A percentile compares a stretch with the other conserved stretches of the same genome.
These are phyloP conservation scores for Macrostomum lignano DNA, from an alignment of 1,140 invertebrate species.

Conservation along the genomic window DNA sequence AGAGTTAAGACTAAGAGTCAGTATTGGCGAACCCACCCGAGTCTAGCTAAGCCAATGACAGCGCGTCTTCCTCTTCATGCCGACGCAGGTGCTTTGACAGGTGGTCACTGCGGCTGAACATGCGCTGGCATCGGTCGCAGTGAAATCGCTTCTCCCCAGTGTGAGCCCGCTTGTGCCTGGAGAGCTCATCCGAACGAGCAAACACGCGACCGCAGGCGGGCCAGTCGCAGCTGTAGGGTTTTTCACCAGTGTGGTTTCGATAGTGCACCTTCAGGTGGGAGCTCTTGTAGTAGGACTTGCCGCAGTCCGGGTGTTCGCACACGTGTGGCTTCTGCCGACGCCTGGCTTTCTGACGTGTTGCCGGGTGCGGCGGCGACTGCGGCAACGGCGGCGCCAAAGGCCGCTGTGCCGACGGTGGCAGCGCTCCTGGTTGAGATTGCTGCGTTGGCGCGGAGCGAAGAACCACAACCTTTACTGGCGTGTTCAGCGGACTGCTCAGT, in stretches of 20 bases:
- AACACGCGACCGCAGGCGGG: constrained; percentile 47
- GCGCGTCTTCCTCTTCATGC: too few relatives aligned
- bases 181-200: constrained; percentile 60
- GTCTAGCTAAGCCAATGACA: too few relatives aligned
- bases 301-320: constrained; percentile 36
- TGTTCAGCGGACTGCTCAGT: too few relatives aligned
- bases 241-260: constrained; percentile 49
- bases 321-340: constrained; percentile 5
- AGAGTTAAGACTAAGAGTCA: too few relatives aligned
- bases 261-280: constrained; percentile 79
- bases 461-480: too few relatives aligned
- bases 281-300: constrained; percentile 84
- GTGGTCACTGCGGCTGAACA: constrained; percentile 38
- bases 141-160: constrained; percentile 49
- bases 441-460: too few relatives aligned
- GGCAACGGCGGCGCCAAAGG: too few relatives aligned
- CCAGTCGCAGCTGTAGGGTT: constrained; percentile 14
- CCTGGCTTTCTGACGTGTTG: too few relatives aligned
- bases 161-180: constrained; percentile 48
- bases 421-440: too few relatives aligned
- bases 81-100: constrained; percentile 37
- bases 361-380: too few relatives aligned
- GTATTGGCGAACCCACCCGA: too few relatives aligned
- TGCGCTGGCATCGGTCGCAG: constrained; percentile 44
- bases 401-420: too few relatives aligned